These are phyloP conservation scores for Geophilus truncorum DNA, from an alignment of 2,888 invertebrate genomes.

Conservation along the genomic window DNA sequence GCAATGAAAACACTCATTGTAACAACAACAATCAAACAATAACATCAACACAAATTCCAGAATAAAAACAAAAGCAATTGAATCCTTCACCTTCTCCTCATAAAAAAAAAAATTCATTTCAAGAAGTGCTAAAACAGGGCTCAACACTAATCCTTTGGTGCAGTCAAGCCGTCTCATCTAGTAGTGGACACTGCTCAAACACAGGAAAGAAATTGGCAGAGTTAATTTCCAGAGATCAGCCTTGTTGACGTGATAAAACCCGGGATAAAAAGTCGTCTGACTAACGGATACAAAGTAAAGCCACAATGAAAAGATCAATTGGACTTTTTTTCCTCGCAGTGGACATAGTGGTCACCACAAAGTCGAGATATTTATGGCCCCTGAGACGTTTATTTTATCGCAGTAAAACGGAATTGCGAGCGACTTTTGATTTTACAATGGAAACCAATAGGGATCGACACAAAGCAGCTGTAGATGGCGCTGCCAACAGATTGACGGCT, in stretches of 20 bases:
- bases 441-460: background rate
- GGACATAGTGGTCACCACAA: background rate
- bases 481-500: background rate
- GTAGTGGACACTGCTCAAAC: background rate
- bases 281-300: background rate
- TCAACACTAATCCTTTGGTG: background rate
- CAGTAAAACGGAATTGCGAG: too few species aligned
- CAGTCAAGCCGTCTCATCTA: background rate
- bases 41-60: too few species aligned
- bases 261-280: background rate
- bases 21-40: too few species aligned
- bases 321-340: background rate
- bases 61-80: too few species aligned
- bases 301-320: background rate
- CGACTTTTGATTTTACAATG: background rate
- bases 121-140: background rate
- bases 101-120: background rate
- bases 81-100: too few species aligned
- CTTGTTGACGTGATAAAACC: background rate
- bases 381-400: background rate
- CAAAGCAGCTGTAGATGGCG: background rate
- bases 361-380: background rate
- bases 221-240: background rate
- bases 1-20: too few species aligned
- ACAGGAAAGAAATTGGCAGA: background rate